Percentiles rank a stretch among this genome's conserved stretches.
Conservation (phyloP, 1,140 invertebrate genomes). For the Caenorhabditis briggsae region DNA sequence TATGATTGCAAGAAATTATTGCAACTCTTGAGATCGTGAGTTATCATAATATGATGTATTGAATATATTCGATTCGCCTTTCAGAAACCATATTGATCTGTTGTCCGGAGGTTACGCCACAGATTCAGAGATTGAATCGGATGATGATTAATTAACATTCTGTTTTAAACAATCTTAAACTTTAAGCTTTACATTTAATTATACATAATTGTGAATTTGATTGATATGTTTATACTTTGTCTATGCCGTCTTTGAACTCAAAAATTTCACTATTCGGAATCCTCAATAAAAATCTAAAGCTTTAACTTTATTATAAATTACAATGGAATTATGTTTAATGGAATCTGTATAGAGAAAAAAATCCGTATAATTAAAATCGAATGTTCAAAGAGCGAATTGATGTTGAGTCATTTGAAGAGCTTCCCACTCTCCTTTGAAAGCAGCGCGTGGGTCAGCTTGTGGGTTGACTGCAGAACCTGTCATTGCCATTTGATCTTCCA, state of each 20-base stretch:
- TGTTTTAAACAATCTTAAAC: slow-evolving; percentile 6
- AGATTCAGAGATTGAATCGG: too few relatives aligned
- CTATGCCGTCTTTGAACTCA: too few relatives aligned
- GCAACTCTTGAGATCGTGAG: slow-evolving; percentile 20
- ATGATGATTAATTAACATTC: too few relatives aligned
- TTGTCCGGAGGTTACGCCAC: too few relatives aligned
- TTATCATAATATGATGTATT: too few relatives aligned
- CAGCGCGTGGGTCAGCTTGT: slow-evolving; percentile 96
- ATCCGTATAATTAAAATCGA: background rate
- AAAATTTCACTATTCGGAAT: background rate
- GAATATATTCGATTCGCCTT: too few relatives aligned
- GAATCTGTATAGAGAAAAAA: background rate
- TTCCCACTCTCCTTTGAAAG: slow-evolving; percentile 99
- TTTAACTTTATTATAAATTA: background rate
- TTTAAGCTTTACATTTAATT: background rate
- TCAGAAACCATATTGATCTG: too few relatives aligned
- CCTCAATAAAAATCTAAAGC: background rate
- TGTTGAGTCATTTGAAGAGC: slow-evolving; percentile 88
- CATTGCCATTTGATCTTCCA: slow-evolving; percentile 93
- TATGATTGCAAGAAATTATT: slow-evolving; percentile 39
- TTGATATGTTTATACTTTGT: too few relatives aligned
- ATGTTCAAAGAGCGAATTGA: slow-evolving; percentile 58
- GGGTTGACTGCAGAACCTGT: slow-evolving; percentile 93
- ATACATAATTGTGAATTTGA: too few relatives aligned
- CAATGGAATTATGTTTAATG: background rate